Base-by-base conservation (phyloP, 1,140 invertebrate species). In the Kradibia gibbosae region DNA sequence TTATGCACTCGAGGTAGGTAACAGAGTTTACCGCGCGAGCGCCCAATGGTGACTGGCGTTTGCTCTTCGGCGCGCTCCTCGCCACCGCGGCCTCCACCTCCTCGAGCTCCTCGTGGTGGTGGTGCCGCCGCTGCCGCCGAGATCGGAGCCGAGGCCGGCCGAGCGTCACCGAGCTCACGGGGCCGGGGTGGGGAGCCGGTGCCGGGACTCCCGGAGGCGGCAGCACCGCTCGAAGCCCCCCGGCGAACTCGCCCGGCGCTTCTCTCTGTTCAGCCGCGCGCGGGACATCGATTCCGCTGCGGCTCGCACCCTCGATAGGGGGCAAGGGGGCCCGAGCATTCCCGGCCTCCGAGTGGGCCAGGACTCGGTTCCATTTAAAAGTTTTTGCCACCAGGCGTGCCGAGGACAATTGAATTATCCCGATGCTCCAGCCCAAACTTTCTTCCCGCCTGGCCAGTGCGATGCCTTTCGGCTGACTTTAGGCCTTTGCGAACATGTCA, bases 21-120 rank as follows among this genome's bases (percentile, higher is more conserved):
- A 83, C 84, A 83, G 78, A 86, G 86, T 84, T 53, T 85, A 83
- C 87, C 85, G 87, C 87, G 87, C 88, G 88, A 88, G 84, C 84
- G 87, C 88, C 88, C 87, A 87, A 88, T 86, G 87, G 88, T 87
- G 87, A 90, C 89, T 90, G 88, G 87, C 85, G 88, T 83, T 53
- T 85, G 86, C 78, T 77, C 83, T 72, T 53, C 36, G 78, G 28
- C 17, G 78, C 78, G 80, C 15, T 28, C 20, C 48, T 72, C 73
- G 13, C 53, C 62, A n/a, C 62, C 62, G n/a, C 34, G n/a, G n/a
- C n/a, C n/a, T n/a, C n/a, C n/a, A n/a, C n/a, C n/a, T n/a, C n/a
- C n/a, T n/a, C n/a, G n/a, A n/a, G n/a, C 62, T 65, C 60, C 60
- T 65, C 75, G 53, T 36, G 22, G 65, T 36, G 65, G 65, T 13